Conservation (phyloP, 2,888 invertebrate species). For the Nomada fabriciana region DNA sequence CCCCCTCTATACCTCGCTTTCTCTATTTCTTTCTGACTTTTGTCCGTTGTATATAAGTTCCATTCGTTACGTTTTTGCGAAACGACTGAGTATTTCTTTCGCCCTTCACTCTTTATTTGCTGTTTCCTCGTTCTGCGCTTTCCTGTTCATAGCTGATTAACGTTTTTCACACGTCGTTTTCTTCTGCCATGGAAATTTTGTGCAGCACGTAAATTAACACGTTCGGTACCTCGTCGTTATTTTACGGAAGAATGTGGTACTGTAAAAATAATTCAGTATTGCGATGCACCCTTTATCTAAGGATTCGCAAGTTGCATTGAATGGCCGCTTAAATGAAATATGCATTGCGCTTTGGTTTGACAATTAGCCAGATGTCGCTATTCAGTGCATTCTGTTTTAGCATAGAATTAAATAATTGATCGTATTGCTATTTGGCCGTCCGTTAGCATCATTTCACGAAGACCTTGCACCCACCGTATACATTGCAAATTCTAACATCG, state of each 20-base stretch:
- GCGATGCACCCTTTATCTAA: no score
- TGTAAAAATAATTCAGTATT: not conserved
- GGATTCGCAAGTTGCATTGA: no score
- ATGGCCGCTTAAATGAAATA: no score
- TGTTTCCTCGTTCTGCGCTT: not conserved
- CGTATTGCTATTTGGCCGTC: no score
- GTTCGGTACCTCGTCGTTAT: not conserved
- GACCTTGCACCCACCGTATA: no score
- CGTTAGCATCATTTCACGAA: no score
- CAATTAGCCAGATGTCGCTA: no score
- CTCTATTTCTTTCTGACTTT: not conserved
- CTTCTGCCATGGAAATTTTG: not conserved
- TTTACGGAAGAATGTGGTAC: not conserved
- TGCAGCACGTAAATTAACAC: no score
- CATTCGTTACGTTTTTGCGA: not conserved
- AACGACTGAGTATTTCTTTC: not conserved
- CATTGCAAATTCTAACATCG: no score
- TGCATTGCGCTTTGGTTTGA: no score
- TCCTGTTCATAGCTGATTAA: not conserved
- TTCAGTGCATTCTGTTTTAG: no score
- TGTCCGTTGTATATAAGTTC: not conserved
- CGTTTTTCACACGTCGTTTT: not conserved
- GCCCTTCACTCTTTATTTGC: not conserved
- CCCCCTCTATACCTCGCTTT: not conserved
- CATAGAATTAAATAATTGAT: no score